Evolutionary conservation across 1,140 invertebrate species (phyloP), one percentile per base, ranked within the genome.

Genomic region (Drosophila malerkotliana): DNA sequence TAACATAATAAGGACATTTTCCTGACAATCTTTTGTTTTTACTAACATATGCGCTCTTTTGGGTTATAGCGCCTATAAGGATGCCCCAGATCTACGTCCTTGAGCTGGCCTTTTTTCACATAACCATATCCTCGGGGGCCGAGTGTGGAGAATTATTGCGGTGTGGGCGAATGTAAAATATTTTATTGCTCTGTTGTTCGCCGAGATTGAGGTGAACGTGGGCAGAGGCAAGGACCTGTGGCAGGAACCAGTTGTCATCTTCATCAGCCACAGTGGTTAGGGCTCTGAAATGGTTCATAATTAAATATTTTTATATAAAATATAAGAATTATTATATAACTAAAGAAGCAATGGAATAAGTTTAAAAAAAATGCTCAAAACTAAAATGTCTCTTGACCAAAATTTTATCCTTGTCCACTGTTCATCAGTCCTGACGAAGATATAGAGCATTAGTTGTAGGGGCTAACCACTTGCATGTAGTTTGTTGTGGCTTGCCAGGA

Each of bases 141-240:
- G 6, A 18, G 15, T 76, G 44, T 58, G 75, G 58, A 53, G 67
- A 83, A 75, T 75, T 56, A 81, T 73, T 77, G 71, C 57, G 77
- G 68, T 77, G 47, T 52, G 45, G 67, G 28, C 41, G 68, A 72
- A 63, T 85, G 76, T 74, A 77, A 85, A 77, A 84, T 80, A 83
- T 84, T 84, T 85, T 72, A 84, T 77, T 85, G 81, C 72, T 47
- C 58, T 76, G 76, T 41, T 72, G 41, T 67, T 68, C 61, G 49
- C 24, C 49, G 54, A 63, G 18, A 80, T 49, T 67, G 41, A 39
- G 52, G 41, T 55, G 44, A 47, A 4, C 18, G 18, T 47, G 18
- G 54, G n/a, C 49, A 48, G 10, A 2, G 9, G 34, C 10, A n/a
- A 37, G 44, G 44, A 9, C 44, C 18, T 47, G 44, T 9, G 44